phyloP scores from a whole-genome alignment of 2,113 vertebrate genomes.

The Neopipo cinnamomea region DNA sequence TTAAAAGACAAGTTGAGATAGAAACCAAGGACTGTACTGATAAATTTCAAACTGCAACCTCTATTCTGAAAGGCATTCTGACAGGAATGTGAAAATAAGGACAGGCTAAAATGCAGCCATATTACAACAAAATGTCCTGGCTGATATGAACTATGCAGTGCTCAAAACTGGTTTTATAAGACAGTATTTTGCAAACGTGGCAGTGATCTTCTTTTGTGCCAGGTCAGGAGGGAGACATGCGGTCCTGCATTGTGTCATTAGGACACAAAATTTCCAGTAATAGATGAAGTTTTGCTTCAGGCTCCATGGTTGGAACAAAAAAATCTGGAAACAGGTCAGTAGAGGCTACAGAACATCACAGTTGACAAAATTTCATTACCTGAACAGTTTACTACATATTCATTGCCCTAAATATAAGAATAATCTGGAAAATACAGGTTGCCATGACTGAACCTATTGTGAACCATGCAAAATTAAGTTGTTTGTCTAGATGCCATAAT shows the following conservation, averaged over 20 bases:
- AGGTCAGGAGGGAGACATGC: not conserved
- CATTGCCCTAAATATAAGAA: not conserved
- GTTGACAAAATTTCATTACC: not conserved
- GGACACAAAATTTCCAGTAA: not conserved
- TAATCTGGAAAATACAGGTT: not conserved
- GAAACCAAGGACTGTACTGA: not conserved
- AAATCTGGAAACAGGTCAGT: not conserved
- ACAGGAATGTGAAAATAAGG: not conserved
- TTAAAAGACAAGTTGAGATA: not conserved
- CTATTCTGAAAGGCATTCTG: not conserved
- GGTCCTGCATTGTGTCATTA: not conserved
- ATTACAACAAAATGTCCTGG: not conserved
- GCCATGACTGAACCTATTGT: not conserved
- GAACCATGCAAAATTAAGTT: not conserved
- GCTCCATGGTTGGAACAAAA: not conserved
- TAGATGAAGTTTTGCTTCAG: not conserved
- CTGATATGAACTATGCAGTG: not conserved
- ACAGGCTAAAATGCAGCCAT: not conserved
- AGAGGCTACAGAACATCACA: not conserved
- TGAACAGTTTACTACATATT: not conserved
- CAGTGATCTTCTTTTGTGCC: not conserved
- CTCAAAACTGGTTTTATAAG: not conserved
- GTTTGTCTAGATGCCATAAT: not conserved
- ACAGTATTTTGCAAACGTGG: not conserved
- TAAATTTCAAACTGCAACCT: not conserved